Conservation (phyloP, 2,113 vertebrate genomes). For the Sprattus sprattus region DNA sequence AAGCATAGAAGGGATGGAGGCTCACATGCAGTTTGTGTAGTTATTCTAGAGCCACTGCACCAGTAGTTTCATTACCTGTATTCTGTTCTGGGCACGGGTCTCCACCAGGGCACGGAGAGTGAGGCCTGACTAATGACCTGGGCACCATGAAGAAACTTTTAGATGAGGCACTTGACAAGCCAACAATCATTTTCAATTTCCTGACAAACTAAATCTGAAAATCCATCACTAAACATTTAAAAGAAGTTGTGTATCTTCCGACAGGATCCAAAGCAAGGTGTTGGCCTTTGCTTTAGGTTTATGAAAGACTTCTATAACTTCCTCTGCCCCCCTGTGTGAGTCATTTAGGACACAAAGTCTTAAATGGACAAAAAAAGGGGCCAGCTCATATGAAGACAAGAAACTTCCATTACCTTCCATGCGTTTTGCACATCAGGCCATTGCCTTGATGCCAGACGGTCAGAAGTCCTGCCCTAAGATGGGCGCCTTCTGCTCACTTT, state of each 20-base stretch:
- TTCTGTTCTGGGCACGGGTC: background rate
- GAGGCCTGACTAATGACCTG: background rate
- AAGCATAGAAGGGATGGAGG: background rate
- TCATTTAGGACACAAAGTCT: constrained; percentile 20
- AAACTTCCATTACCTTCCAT: background rate
- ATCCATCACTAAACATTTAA: background rate
- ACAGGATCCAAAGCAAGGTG: constrained; percentile 65
- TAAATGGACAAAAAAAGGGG: constrained; percentile 8
- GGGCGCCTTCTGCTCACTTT: background rate
- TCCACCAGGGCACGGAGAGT: background rate
- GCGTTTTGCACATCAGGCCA: background rate
- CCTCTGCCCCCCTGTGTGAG: constrained; percentile 71
- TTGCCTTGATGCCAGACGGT: background rate
- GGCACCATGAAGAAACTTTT: background rate
- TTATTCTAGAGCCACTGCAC: background rate
- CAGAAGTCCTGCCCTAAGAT: background rate
- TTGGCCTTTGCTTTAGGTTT: constrained; percentile 66
- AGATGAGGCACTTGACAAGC: background rate
- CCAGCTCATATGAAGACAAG: background rate
- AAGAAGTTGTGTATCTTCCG: constrained; percentile 63
- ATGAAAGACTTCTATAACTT: constrained; percentile 72
- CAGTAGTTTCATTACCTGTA: background rate
- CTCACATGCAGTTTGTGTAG: background rate
- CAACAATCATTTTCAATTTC: background rate
- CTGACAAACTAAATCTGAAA: background rate